phyloP scores from a whole-genome alignment of 2,888 invertebrate species.

The Camptogramma bilineatum region DNA sequence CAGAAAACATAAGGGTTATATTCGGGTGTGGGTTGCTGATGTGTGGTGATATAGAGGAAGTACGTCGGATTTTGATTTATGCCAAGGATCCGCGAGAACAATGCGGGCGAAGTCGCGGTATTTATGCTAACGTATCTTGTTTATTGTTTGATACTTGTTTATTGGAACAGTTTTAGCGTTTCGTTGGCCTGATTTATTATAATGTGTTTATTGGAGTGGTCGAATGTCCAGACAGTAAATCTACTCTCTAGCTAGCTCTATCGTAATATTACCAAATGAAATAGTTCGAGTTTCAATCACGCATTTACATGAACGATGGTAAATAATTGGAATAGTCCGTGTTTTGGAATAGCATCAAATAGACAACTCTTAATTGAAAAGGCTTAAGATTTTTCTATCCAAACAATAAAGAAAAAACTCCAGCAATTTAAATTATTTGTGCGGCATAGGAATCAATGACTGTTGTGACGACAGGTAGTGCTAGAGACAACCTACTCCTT shows the following conservation, averaged over 20 bases:
- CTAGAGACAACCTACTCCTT: too few relatives aligned
- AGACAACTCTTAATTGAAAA: background rate
- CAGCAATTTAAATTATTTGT: too few relatives aligned
- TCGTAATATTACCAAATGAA: background rate
- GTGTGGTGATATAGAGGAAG: constrained; percentile 34
- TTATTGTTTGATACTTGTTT: constrained; percentile 47
- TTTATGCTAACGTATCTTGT: constrained; percentile 49
- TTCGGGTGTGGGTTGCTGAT: constrained; percentile 25
- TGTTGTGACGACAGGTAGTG: too few relatives aligned
- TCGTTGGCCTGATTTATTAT: constrained; percentile 16
- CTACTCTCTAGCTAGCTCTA: constrained; percentile 15
- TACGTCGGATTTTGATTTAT: constrained; percentile 44
- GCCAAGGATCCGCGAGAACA: constrained; percentile 37
- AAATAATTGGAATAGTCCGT: background rate
- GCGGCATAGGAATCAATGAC: too few relatives aligned
- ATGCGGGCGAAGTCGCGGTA: constrained; percentile 41
- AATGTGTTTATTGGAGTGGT: constrained; percentile 10
- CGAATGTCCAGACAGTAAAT: background rate
- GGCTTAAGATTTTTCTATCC: too few relatives aligned
- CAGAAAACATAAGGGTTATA: constrained; percentile 23
- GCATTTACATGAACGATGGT: background rate
- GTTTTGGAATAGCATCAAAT: background rate
- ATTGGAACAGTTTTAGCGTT: constrained; percentile 29
- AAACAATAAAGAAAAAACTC: too few relatives aligned
- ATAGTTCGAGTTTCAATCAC: background rate